Evolutionary conservation across 2,888 invertebrate genomes (phyloP).

Genomic region (Cryptocephalus moraei): DNA sequence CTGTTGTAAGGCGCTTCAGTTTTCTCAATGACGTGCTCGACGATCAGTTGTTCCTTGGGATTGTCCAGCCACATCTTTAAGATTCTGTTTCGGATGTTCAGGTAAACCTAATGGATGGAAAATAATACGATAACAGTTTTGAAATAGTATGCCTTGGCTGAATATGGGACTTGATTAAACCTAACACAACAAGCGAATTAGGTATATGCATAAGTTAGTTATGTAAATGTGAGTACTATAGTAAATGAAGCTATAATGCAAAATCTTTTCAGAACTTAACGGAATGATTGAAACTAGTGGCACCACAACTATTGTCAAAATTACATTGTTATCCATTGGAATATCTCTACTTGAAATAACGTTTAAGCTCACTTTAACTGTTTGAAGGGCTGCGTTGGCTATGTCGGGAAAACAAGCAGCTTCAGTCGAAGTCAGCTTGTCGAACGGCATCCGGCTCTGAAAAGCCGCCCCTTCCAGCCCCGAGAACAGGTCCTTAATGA

Average conservation of each 20-base stretch:
- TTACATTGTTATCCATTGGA: no score
- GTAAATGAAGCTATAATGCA: background rate
- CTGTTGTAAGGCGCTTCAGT: constrained; percentile 90
- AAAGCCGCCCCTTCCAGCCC: constrained; percentile 86
- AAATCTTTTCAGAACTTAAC: background rate
- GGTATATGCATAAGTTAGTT: no score
- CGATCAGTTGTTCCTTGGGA: constrained; percentile 81
- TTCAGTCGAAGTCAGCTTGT: constrained; percentile 89
- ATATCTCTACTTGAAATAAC: no score
- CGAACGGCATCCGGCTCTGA: constrained; percentile 87
- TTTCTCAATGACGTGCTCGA: constrained; percentile 69
- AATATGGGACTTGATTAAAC: no score
- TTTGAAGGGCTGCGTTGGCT: constrained; percentile 68
- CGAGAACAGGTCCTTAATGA: constrained; percentile 38
- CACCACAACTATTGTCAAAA: no score
- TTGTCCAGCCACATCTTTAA: constrained; percentile 89
- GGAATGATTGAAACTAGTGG: no score
- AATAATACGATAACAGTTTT: no score
- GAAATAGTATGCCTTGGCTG: no score
- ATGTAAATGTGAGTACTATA: no score
- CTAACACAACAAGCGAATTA: no score
- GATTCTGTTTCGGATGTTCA: constrained; percentile 70
- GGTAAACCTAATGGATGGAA: constrained; percentile 40
- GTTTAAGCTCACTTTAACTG: constrained; percentile 65
- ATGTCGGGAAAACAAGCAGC: constrained; percentile 90